phyloP scores from a whole-genome alignment of 2,888 invertebrate species.

The Trachelus iudaicus region DNA sequence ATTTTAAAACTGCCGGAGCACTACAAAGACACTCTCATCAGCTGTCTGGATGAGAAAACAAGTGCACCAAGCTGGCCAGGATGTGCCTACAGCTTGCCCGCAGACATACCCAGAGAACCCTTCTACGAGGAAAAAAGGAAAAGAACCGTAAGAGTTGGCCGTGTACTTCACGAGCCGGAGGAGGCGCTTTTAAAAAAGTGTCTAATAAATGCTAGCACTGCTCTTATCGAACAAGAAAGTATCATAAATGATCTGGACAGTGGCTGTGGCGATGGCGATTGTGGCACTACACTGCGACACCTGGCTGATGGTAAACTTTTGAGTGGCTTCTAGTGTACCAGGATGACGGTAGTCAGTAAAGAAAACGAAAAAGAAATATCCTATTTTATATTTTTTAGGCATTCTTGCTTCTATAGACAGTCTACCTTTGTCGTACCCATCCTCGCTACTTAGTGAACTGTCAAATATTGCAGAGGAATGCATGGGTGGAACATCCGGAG shows the following conservation, averaged over 20 bases:
- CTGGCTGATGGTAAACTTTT: constrained; percentile 69
- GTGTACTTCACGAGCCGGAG: constrained; percentile 33
- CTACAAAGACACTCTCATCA: constrained; percentile 66
- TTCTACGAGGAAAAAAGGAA: constrained; percentile 16
- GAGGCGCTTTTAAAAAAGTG: constrained; percentile 57
- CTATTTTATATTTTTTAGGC: constrained; percentile 30
- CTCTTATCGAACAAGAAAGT: constrained; percentile 46
- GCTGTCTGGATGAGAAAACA: constrained; percentile 71
- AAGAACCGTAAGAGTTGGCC: constrained; percentile 29
- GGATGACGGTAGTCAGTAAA: neutral
- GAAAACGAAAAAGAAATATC: neutral
- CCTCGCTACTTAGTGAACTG: constrained; percentile 67
- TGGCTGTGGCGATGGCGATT: constrained; percentile 75
- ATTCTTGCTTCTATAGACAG: constrained; percentile 40
- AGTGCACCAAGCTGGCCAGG: constrained; percentile 72
- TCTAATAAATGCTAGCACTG: constrained; percentile 58
- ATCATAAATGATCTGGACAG: constrained; percentile 67
- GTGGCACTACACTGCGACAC: constrained; percentile 70
- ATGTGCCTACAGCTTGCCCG: constrained; percentile 59
- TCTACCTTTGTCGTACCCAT: constrained; percentile 57
- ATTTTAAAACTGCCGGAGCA: constrained; percentile 70
- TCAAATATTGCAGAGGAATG: constrained; percentile 74
- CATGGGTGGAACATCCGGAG: constrained; percentile 86
- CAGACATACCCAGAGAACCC: neutral
- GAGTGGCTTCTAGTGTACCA: neutral